Evolutionary conservation across 2,888 invertebrate genomes (phyloP), one percentile per base, ranked within the genome.

Genomic region (Cenopis cana): DNA sequence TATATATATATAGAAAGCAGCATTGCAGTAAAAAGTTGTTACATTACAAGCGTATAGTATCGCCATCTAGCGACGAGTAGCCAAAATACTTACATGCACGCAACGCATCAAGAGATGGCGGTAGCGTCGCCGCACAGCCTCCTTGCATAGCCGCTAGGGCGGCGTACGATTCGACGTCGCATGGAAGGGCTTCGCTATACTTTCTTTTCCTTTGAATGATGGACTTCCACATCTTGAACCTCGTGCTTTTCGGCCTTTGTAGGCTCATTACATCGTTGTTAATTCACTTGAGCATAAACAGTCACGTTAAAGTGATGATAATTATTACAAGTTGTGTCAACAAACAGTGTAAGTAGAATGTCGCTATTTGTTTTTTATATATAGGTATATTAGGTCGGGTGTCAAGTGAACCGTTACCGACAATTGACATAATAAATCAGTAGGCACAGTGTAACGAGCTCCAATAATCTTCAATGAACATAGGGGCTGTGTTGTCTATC

Each of bases 41-140:
- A 12, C 1, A 50, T 18, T 36, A 50, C 18, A 12, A 20, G 62
- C 50, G 20, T 52, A 64, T 12, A 17, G 72, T 54, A 14, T 17
- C 75, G 91, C 83, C 88, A 88, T 80, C 92, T 90, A 85, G 76
- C 76, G 83, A 72, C 78, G 82, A 90, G 81, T 91, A 90, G 92
- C 79, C 18, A 55, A 60, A 85, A 79, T 86, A 92, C 93, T 93
- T 84, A 93, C 93, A 93, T 87, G 93, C 93, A 80, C 93, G 88
- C 36, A 93, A 83, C 24, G 93, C 93, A 79, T 93, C 93, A 67
- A 93, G 89, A 85, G 93, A 93, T 87, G 93, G 93, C 88, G 93
- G 93, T 81, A 93, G 83, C 54, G 93, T 93, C 75, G 93, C 91
- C 12, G 93, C 89, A 73, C 82, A 88, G 69, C 93, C 93, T 88